Base-by-base conservation (phyloP, 2,113 vertebrate genomes). In the Cyrtonyx montezumae region DNA sequence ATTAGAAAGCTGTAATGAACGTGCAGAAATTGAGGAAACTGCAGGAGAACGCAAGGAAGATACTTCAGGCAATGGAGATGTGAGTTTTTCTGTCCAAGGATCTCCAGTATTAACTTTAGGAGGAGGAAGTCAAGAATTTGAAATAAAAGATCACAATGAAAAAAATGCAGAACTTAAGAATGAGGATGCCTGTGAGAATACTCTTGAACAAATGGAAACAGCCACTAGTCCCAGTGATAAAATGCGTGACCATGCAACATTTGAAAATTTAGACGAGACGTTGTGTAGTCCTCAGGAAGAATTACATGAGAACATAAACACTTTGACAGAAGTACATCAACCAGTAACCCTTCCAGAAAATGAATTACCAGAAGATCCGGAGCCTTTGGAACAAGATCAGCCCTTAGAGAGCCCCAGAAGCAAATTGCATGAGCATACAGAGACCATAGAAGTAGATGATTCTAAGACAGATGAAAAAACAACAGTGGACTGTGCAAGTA, bases 1-100 rank as follows among this genome's bases (percentile, higher is more conserved):
- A 19, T 88, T 97, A 48, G 93, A 89, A 96, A 95, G 77, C 80
- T 95, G 42, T 66, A 92, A 8, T 73, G 96, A 97, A 55, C 91
- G 51, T 80, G 43, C 74, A 80, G 91, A 97, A 92, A 79, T 2
- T 77, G 91, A 95, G 66, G 88, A 87, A 58, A 26, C 55, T 55
- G 19, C 26, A 34, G 74, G 75, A 81, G 81, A 91, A 46, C 37
- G 36, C 90, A 79, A 62, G 22, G 89, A 82, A 48, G 80, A 96
- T 85, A 42, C 17, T 53, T 69, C 71, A 56, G 91, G 89, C 59
- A 70, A 88, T 12, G 26, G 8, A 6, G 62, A 84, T 91, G 20
- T 59, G 74, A 75, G 61, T 53, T 94, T 91, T 76, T 73, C 40
- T 95, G 53, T 46, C 42, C 91, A 97, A 71, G 95, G 59, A 37